phyloP scores from a whole-genome alignment of 2,888 invertebrate species.

The Tortrix viridana region DNA sequence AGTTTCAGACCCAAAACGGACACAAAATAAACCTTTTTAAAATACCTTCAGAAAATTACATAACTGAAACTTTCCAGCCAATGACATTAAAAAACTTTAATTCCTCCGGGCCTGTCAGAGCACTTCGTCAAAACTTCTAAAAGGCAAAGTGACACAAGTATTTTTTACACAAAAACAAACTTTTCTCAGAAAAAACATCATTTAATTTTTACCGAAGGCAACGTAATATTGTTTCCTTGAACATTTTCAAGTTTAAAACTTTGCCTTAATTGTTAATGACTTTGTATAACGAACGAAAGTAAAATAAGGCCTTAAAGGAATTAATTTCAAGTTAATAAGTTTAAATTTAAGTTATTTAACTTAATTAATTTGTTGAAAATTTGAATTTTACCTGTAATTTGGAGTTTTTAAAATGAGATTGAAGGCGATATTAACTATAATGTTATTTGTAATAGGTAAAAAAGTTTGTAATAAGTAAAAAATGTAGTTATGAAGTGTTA shows the following conservation, averaged over 20 bases:
- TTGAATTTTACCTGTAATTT: constrained; percentile 17
- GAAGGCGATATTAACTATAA: background rate
- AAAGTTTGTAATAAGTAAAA: background rate
- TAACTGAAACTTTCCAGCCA: background rate
- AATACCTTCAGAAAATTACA: too few species aligned
- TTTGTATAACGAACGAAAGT: constrained; percentile 34
- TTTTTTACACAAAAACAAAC: constrained; percentile 7
- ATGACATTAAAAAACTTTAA: background rate
- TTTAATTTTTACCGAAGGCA: constrained; percentile 8
- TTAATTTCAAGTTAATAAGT: constrained; percentile 35
- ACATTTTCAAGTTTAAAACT: constrained; percentile 20
- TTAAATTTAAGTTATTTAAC: constrained; percentile 32
- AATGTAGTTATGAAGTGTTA: too few species aligned
- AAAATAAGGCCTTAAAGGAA: constrained; percentile 33
- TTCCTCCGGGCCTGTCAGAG: constrained; percentile 3
- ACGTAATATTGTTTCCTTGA: constrained; percentile 24
- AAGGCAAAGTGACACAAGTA: constrained; percentile 7
- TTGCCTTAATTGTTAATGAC: constrained; percentile 32
- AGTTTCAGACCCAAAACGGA: too few species aligned
- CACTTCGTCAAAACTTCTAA: constrained; percentile 4
- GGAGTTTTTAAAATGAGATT: background rate
- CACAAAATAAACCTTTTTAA: too few species aligned
- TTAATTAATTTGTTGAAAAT: constrained; percentile 29
- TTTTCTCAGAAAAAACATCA: constrained; percentile 9
- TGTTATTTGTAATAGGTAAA: background rate